Evolutionary conservation across 2,113 vertebrate genomes (phyloP).

Genomic region (Lucifuga dentata): DNA sequence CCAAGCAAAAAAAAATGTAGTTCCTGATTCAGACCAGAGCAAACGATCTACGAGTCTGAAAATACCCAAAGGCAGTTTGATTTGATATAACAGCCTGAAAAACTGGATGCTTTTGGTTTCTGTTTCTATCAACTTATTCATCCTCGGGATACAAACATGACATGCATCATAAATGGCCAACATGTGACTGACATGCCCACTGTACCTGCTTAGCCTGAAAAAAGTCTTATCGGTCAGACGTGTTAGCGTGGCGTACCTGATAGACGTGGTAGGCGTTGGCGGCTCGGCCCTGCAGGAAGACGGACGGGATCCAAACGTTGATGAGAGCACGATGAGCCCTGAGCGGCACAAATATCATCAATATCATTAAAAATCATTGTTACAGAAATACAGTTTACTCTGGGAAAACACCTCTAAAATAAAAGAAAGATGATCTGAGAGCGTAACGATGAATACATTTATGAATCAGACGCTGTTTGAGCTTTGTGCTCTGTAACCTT

Average conservation of each 20-base stretch:
- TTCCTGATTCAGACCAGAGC: too few species aligned
- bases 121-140: too few species aligned
- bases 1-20: too few species aligned
- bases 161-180: too few species aligned
- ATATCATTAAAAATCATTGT: constrained; percentile 39
- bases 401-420: constrained; percentile 26
- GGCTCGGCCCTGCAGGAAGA: constrained; percentile 95
- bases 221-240: too few species aligned
- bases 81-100: too few species aligned
- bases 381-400: constrained; percentile 28
- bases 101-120: too few species aligned
- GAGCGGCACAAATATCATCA: constrained; percentile 53
- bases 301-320: constrained; percentile 99
- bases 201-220: background rate
- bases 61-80: too few species aligned
- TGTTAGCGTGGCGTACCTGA: constrained; percentile 90
- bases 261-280: constrained; percentile 98
- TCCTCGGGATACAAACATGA: too few species aligned
- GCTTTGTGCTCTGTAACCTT: background rate
- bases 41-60: too few species aligned
- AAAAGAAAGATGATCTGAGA: constrained; percentile 5
- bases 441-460: background rate
- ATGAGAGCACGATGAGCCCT: constrained; percentile 97
- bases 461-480: constrained; percentile 3
- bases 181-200: background rate